Evolutionary conservation across 2,113 vertebrate species (phyloP), one percentile per base, ranked within the genome.

Genomic region (Thunnus maccoyii): DNA sequence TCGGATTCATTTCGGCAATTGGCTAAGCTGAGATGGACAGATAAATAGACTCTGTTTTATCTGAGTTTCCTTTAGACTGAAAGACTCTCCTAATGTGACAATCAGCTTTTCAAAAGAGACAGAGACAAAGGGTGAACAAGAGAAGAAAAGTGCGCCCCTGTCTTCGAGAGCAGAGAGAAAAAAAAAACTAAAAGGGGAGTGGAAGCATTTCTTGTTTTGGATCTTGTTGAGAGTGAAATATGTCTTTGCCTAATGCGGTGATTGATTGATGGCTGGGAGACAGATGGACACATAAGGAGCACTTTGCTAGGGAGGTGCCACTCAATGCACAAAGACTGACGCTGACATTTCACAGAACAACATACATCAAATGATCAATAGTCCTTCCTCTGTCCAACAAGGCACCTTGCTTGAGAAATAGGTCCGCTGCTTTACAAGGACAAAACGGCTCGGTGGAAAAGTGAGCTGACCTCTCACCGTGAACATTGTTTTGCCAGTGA

Each of bases 341-440:
- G 46, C 84, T 91, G 91, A 92, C 89, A 75, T 85, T 83, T 91
- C 82, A 84, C 78, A 86, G 86, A 88, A 76, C 74, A 83, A 85
- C 87, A 89, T 78, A 83, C 84, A 76, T 91, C 92, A 85, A 70
- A 73, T 88, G 91, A 91, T 93, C 91, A 83, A 91, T 91, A 88
- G 78, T 72, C 80, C 86, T 82, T 82, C 54, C 73, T 56, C 64
- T 76, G 75, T 80, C 83, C 30, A 27, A 78, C 25, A 2, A 65
- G 76, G 56, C 85, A 69, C 67, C 66, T 74, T n/a, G 66, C 70
- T 66, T 78, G 78, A 91, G 88, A 81, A 84, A 85, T 76, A 61
- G 84, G 63, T 47, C 71, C 6, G 1, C 44, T 22, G 57, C 83
- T 65, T 78, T 55, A 63, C 85, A 76, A 85, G 84, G 88, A 74